Evolutionary conservation across 2,797 vertebrate genomes (phyloP), one percentile per base, ranked within the genome.

Genomic region (Sardinella longiceps): DNA sequence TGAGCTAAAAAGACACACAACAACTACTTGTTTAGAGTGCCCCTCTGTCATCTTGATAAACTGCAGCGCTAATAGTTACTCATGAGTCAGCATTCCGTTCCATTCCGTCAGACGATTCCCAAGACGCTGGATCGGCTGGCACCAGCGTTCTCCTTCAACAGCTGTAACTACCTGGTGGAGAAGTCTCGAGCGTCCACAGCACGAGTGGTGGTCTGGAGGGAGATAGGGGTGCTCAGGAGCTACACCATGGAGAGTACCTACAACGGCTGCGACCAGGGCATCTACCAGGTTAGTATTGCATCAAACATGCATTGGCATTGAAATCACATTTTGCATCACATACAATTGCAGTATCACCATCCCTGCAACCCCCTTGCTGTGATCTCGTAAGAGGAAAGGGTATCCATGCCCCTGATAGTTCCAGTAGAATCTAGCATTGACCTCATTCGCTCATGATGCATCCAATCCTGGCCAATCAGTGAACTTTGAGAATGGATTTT

Each of bases 161-260:
- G 96, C 93, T 98, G 98, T 93, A 98, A 95, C 90, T 98, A 98
- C 88, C 90, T 98, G 80, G 96, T 99, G 89, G 98, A 99, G 93
- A 98, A 97, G 82, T 98, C 97, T 0, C 95, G 97, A 0, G 96
- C 94, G 0, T 94, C 98, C 0, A 99, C 98, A 0, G 98, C 98
- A 0, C 93, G 97, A 1, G 96, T 98, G 28, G 98, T 98, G 63
- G 96, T 97, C 3, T 99, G 98, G 98, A 94, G 95, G 85, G 98
- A 99, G 88, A 96, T 99, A 80, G 97, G 97, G 0, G 96, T 99
- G 15, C 89, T 96, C 81, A 95, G 96, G 85, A 98, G 98, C 92
- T 99, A 98, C 87, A 99, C 98, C 84, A 97, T 99, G 97, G 98
- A 99, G 86, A 98, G 95, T 89, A 98, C 97, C 0, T 98, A 95